Base-by-base conservation (phyloP, 2,797 vertebrate species). In the Coracias cyanogaster region DNA sequence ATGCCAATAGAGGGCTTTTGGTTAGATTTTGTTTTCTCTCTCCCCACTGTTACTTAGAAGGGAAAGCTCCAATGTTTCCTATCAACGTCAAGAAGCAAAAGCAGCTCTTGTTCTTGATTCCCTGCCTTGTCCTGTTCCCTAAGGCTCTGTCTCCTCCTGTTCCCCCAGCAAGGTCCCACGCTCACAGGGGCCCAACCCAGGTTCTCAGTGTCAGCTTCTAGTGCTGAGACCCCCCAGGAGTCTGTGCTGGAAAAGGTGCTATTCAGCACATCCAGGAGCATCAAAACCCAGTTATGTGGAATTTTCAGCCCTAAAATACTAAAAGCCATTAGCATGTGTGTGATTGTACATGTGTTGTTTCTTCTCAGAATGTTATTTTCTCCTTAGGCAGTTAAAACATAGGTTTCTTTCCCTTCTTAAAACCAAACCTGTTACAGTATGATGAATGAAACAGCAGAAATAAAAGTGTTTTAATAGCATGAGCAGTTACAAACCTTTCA, bases 381-480 rank as follows among this genome's bases (percentile, higher is more conserved):
- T 88, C 88, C 57, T 57, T 52, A 73, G 78, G 67, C 97, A 95
- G 94, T 94, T 96, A 95, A 97, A 97, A 93, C 74, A 72, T 20
- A 31, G 73, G 86, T 92, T 88, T 73, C 72, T 52, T 84, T 79
- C 60, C 85, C 67, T 94, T 97, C 94, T 43, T 77, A 81, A 94
- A 96, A 83, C 83, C 93, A 88, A 95, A 90, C 69, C 78, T 95
- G 95, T 96, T 97, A 79, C 60, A 66, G 84, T 21, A 9, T 93
- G 96, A 96, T 96, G 96, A 96, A 96, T 78, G 94, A 95, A 97
- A 94, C 93, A 81, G 92, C 73, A 96, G 92, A 97, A 97, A 90
- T 96, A 86, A 91, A 97, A 94, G 76, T 91, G 85, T 86, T 94
- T 94, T 96, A 97, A 93, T 93, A 96, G 91, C 48, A 2, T 33